Evolutionary conservation across 2,113 vertebrate genomes (phyloP).

Genomic region (Willisornis vidua): DNA sequence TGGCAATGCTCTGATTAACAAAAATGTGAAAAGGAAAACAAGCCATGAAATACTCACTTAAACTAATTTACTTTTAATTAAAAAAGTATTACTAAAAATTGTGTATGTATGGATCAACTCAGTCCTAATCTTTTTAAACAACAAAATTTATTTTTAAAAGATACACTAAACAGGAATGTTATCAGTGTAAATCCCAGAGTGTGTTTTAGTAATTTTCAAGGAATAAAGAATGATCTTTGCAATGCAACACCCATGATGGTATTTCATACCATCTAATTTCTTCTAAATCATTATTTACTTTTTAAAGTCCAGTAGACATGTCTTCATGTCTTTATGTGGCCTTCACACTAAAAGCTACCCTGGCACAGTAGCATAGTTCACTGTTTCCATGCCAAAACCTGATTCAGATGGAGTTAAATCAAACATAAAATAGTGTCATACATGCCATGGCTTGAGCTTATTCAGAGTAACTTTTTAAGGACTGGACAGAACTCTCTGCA

Average conservation of each 20-base stretch:
- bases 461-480: not conserved
- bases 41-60: rapidly evolving
- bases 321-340: not conserved
- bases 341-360: not conserved
- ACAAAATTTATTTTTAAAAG: not conserved
- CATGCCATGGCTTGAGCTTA: not conserved
- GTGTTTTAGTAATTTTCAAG: not conserved
- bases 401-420: not conserved
- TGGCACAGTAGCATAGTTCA: not conserved
- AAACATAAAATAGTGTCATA: not conserved
- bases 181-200: not conserved
- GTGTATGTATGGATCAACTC: not conserved
- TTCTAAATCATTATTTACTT: not conserved
- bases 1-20: not conserved
- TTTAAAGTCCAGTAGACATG: not conserved
- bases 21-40: not conserved
- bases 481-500: not conserved
- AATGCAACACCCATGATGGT: not conserved
- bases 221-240: not conserved
- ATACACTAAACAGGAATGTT: not conserved
- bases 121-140: not conserved
- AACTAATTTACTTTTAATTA: not conserved
- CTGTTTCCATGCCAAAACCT: not conserved
- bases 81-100: not conserved
- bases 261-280: not conserved